These are phyloP conservation scores for Clamator glandarius DNA, from an alignment of 2,797 vertebrate genomes.

Conservation along the genomic window DNA sequence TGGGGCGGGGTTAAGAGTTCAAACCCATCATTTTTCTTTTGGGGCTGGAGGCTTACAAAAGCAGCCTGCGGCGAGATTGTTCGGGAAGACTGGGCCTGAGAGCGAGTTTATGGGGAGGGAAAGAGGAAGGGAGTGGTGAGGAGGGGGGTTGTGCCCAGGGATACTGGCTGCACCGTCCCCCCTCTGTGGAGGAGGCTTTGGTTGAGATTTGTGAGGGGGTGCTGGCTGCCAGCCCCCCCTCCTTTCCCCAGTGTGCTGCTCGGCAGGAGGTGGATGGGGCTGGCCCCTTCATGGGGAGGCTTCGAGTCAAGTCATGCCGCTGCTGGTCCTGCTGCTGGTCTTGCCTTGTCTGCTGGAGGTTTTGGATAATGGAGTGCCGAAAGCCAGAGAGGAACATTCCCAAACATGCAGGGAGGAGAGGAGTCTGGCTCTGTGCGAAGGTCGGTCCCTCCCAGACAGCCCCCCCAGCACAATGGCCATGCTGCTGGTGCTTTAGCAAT, in stretches of 20 bases:
- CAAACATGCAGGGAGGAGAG: background rate
- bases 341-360: background rate
- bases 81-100: background rate
- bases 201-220: background rate
- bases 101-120: background rate
- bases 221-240: background rate
- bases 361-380: background rate
- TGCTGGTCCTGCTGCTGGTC: background rate
- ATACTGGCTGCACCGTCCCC: background rate
- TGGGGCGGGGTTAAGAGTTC: conserved; percentile 75
- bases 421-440: background rate
- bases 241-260: background rate
- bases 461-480: rapidly evolving
- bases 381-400: background rate
- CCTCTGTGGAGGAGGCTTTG: background rate
- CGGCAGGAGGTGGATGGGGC: background rate
- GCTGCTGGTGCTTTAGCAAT: background rate
- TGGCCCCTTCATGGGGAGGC: rapidly evolving
- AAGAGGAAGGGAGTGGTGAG: background rate
- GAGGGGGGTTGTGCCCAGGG: background rate
- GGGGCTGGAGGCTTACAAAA: conserved; percentile 61
- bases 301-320: rapidly evolving
- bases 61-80: conserved; percentile 58
- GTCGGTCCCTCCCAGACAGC: background rate
- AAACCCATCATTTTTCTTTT: conserved; percentile 76